Evolutionary conservation across 2,888 invertebrate species (phyloP).

Genomic region (Tolmerus cingulatus): DNA sequence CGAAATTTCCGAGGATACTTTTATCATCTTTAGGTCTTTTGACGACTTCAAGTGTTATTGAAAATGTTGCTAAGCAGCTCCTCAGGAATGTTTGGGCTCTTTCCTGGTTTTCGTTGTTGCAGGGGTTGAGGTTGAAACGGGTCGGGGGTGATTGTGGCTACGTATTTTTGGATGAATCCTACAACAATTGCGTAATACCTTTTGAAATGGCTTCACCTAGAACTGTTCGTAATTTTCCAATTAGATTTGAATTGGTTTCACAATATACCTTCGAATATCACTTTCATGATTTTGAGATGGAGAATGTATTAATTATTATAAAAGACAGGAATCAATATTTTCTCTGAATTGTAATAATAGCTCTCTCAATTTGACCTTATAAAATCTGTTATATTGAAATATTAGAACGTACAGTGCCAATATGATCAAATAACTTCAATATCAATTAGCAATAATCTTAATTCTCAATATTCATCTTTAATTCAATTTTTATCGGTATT

Average conservation of each 20-base stretch:
- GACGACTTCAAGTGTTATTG: slow-evolving; percentile 23
- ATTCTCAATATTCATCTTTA: too few relatives aligned
- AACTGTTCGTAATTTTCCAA: not conserved
- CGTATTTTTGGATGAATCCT: not conserved
- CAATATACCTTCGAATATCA: not conserved
- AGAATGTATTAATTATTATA: not conserved
- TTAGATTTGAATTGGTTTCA: not conserved
- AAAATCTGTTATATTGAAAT: too few relatives aligned
- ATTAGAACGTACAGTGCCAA: too few relatives aligned
- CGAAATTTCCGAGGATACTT: slow-evolving; percentile 18
- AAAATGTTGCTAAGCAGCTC: slow-evolving; percentile 3
- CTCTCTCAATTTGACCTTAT: too few relatives aligned
- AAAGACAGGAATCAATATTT: too few relatives aligned
- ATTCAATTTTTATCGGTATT: too few relatives aligned
- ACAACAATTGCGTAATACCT: not conserved
- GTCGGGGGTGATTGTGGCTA: not conserved
- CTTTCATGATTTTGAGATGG: not conserved
- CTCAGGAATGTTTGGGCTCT: not conserved
- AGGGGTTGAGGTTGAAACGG: not conserved
- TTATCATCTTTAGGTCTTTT: slow-evolving; percentile 8
- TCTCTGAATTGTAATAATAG: too few relatives aligned
- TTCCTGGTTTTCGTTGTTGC: not conserved
- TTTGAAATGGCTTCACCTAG: not conserved
- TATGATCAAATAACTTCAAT: too few relatives aligned
- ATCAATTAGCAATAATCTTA: too few relatives aligned